Percentiles rank a stretch among this genome's conserved stretches.
Conservation (phyloP, 2,888 invertebrate species). For the Therioaphis trifolii region DNA sequence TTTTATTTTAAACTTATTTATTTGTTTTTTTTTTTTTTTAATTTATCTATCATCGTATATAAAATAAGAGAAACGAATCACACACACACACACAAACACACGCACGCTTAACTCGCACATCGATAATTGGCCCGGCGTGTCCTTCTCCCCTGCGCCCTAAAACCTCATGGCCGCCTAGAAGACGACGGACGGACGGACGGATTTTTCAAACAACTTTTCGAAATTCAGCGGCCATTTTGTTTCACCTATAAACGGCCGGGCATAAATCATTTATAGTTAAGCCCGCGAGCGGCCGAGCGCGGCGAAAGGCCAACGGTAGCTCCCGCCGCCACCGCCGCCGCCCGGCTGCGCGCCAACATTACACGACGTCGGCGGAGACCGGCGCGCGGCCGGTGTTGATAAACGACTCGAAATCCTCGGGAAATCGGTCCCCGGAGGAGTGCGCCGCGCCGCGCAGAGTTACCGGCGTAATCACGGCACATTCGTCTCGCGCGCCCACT, state of each 20-base stretch:
- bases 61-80: too few relatives aligned
- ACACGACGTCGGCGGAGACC: background rate
- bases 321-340: too few relatives aligned
- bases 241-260: background rate
- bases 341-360: background rate
- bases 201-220: background rate
- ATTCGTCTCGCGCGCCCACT: conserved; percentile 15
- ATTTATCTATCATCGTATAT: too few relatives aligned
- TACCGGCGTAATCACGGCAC: conserved; percentile 39
- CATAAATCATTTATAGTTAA: conserved; percentile 42
- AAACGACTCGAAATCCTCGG: conserved; percentile 12
- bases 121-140: background rate
- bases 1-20: too few relatives aligned
- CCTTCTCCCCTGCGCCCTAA: too few relatives aligned
- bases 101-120: too few relatives aligned
- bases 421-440: conserved; percentile 6
- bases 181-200: background rate
- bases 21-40: too few relatives aligned
- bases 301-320: conserved; percentile 23
- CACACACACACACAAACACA: background rate
- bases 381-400: too few relatives aligned
- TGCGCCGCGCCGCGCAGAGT: too few relatives aligned
- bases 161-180: background rate
- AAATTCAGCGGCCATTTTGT: background rate
- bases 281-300: too few relatives aligned